A percentile compares a stretch with the other conserved stretches of the same genome.
These are phyloP conservation scores for Seison nebaliae DNA, from an alignment of 1,140 invertebrate genomes.

Conservation along the genomic window DNA sequence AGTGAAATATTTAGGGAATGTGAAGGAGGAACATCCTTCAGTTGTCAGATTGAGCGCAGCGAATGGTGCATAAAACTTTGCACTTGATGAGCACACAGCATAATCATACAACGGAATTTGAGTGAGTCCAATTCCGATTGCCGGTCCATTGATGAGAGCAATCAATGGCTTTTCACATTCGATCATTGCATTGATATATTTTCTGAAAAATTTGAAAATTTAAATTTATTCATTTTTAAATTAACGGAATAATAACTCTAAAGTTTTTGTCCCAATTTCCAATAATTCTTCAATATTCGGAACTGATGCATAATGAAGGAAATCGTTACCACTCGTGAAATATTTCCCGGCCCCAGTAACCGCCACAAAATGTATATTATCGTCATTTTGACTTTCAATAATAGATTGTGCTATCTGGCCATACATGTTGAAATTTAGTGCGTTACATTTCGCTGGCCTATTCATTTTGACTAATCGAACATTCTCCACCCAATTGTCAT, in stretches of 20 bases:
- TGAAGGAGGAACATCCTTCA: conserved; percentile 54
- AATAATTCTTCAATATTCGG: not conserved
- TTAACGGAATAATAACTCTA: conserved; percentile 2
- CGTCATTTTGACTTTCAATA: conserved; percentile 38
- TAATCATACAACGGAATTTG: conserved; percentile 55
- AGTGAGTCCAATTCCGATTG: conserved; percentile 63
- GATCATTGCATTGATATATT: conserved; percentile 51
- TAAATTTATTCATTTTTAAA: not conserved
- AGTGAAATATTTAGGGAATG: conserved; percentile 52
- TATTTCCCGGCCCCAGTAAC: conserved; percentile 47
- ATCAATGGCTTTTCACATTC: conserved; percentile 61
- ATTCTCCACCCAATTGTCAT: conserved; percentile 30
- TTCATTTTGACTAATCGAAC: conserved; percentile 37
- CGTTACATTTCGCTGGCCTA: conserved; percentile 45
- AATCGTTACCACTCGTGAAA: conserved; percentile 62
- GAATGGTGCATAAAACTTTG: conserved; percentile 62
- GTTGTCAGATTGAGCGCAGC: conserved; percentile 45
- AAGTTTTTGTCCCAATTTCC: conserved; percentile 1
- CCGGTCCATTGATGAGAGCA: conserved; percentile 64
- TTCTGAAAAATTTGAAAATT: conserved; percentile 26
- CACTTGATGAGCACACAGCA: conserved; percentile 45
- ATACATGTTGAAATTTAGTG: conserved; percentile 44
- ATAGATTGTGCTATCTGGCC: conserved; percentile 36
- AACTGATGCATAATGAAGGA: conserved; percentile 33
- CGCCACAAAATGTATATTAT: conserved; percentile 36